A percentile compares a stretch with the other conserved stretches of the same genome.
Conservation (phyloP, 2,113 vertebrate species). For the Balaeniceps rex region DNA sequence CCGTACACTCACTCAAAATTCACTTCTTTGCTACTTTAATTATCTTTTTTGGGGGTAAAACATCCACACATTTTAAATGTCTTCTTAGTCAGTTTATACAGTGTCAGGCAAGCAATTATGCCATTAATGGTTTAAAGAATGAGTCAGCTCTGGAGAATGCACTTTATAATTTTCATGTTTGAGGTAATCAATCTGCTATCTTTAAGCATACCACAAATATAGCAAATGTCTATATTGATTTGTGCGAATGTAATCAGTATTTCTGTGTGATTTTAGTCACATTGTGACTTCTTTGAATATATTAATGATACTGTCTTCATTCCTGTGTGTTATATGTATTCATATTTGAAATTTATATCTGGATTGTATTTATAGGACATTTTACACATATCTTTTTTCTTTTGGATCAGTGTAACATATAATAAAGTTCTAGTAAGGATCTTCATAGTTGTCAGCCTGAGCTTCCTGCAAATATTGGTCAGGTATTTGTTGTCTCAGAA, state of each 20-base stretch:
- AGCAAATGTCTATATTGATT: neutral
- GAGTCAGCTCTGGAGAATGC: neutral
- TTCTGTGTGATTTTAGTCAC: neutral
- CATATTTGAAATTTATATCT: neutral
- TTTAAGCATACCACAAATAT: neutral
- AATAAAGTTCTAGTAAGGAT: neutral
- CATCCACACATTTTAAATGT: neutral
- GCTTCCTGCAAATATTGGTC: neutral
- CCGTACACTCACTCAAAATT: neutral
- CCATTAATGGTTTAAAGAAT: neutral
- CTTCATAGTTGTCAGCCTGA: neutral
- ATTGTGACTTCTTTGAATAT: neutral
- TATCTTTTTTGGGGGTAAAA: neutral
- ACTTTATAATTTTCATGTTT: neutral
- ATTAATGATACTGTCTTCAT: neutral
- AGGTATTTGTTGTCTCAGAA: neutral
- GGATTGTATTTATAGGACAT: neutral
- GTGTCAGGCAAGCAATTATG: neutral
- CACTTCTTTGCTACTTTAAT: neutral
- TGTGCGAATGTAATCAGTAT: neutral
- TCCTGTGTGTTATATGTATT: neutral
- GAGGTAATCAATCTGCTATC: neutral
- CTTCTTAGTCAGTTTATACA: neutral
- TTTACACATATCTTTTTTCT: neutral
- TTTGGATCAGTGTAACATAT: neutral